Evolutionary conservation across 2,888 invertebrate genomes (phyloP), one percentile per base, ranked within the genome.

Genomic region (Drosophila nr. fundita): DNA sequence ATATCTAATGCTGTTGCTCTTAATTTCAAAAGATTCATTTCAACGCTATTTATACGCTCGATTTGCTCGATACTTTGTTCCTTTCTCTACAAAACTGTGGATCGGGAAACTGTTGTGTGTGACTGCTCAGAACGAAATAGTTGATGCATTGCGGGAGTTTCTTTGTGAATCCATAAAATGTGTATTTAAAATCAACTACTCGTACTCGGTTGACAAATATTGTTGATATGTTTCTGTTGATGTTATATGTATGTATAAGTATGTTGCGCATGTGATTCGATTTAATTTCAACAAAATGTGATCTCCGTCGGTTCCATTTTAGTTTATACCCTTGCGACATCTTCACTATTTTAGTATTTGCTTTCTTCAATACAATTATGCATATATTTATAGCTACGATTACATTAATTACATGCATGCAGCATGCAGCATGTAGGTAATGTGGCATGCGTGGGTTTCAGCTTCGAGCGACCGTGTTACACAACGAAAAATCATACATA

Each of bases 221-320:
- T 74, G 67, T 74, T 86, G 86, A 86, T 86, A 86, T 90, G 90
- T 86, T 86, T 84, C 75, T 86, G 89, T 90, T 83, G 70, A 72
- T 76, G 80, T 78, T 64, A 67, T 82, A 66, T 64, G 30, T 77
- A 50, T 76, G 30, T 77, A 50, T 76, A 55, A 49, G 58, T 68
- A 62, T 78, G 59, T 84, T 62, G 65, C 66, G 67, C 67, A 57
- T 68, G 68, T 76, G 50, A 58, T 67, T 68, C 52, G 27, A 32
- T 38, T 68, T 57, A 32, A 34, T 55, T 59, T 53, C 57, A 76
- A 77, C 58, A 59, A 77, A 83, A 80, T 49, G 58, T 42, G 49
- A 45, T 27, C 24, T 29, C 52, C 48, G 24, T 66, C 53, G 63
- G 38, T 61, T 57, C 62, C 36, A 11, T 45, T 38, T 42, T 49